These are phyloP conservation scores for Omphaloscelis lunosa DNA, from an alignment of 2,888 invertebrate species.

Conservation along the genomic window DNA sequence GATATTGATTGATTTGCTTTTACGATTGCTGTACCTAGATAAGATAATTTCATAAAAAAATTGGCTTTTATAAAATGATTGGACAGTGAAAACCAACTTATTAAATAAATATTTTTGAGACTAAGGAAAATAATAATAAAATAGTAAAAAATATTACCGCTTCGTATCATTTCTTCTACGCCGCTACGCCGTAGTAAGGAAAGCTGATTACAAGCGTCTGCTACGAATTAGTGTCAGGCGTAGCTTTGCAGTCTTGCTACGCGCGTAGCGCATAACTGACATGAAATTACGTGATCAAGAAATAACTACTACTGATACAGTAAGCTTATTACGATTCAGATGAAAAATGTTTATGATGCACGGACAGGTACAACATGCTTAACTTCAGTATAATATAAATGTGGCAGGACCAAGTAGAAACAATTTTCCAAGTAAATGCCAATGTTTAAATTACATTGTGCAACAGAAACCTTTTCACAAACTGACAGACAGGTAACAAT, in stretches of 20 bases:
- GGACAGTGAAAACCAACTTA: background rate
- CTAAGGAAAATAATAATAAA: background rate
- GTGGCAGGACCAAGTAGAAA: slow-evolving; percentile 13
- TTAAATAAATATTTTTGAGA: background rate
- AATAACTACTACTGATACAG: background rate
- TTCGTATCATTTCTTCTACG: slow-evolving; percentile 17
- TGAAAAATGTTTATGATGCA: background rate
- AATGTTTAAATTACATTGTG: slow-evolving; percentile 45
- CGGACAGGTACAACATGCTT: background rate
- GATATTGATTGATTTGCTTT: background rate
- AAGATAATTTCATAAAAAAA: background rate
- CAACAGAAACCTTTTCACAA: slow-evolving; percentile 56
- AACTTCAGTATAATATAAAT: background rate
- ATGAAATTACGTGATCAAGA: slow-evolving; percentile 19
- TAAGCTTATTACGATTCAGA: background rate
- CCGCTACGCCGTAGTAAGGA: slow-evolving; percentile 59
- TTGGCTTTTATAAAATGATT: background rate
- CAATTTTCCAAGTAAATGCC: slow-evolving; percentile 20
- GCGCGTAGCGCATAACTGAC: slow-evolving; percentile 43
- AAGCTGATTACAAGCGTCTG: slow-evolving; percentile 53
- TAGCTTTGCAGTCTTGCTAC: slow-evolving; percentile 55
- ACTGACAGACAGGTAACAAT: slow-evolving; percentile 65
- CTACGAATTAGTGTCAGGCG: slow-evolving; percentile 66
- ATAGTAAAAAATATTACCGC: background rate
- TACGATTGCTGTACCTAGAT: background rate